Percentiles rank a stretch among this genome's conserved stretches.
phyloP scores from a whole-genome alignment of 2,888 invertebrate genomes.

The Spatulosminthurus flaviceps region DNA sequence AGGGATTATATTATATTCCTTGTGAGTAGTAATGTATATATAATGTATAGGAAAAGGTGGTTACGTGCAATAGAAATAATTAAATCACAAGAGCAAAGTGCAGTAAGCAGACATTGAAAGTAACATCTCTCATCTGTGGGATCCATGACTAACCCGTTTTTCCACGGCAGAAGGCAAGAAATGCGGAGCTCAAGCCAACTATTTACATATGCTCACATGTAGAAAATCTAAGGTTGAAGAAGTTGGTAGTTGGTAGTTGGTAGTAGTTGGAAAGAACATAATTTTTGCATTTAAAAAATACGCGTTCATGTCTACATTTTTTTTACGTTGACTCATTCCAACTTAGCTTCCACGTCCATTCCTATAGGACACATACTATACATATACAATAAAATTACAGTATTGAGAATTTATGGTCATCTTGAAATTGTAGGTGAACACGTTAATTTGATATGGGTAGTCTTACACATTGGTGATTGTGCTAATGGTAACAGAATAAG shows the following conservation, averaged over 20 bases:
- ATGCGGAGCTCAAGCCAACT: not conserved
- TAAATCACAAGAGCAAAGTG: not conserved
- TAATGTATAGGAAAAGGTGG: too few relatives aligned
- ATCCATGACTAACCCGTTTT: conserved; percentile 18
- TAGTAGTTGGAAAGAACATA: conserved; percentile 1
- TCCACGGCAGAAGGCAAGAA: not conserved
- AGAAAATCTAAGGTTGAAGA: not conserved
- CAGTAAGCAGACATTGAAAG: conserved; percentile 4
- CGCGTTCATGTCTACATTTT: not conserved
- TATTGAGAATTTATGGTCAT: too few relatives aligned
- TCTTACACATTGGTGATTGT: too few relatives aligned
- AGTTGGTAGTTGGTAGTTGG: not conserved
- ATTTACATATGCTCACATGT: not conserved
- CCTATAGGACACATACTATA: too few relatives aligned
- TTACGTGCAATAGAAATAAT: not conserved
- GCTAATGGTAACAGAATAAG: too few relatives aligned
- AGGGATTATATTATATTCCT: too few relatives aligned
- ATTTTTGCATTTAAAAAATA: conserved; percentile 39
- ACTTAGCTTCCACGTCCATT: not conserved
- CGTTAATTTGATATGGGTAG: too few relatives aligned
- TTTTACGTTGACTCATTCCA: not conserved
- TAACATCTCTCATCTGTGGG: conserved; percentile 14
- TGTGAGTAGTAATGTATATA: too few relatives aligned
- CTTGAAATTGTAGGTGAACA: too few relatives aligned
- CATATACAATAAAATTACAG: too few relatives aligned